Percentiles rank a stretch among this genome's conserved stretches.
Conservation (phyloP, 1,140 invertebrate genomes). For the Brachionus asplanchnoidis region DNA sequence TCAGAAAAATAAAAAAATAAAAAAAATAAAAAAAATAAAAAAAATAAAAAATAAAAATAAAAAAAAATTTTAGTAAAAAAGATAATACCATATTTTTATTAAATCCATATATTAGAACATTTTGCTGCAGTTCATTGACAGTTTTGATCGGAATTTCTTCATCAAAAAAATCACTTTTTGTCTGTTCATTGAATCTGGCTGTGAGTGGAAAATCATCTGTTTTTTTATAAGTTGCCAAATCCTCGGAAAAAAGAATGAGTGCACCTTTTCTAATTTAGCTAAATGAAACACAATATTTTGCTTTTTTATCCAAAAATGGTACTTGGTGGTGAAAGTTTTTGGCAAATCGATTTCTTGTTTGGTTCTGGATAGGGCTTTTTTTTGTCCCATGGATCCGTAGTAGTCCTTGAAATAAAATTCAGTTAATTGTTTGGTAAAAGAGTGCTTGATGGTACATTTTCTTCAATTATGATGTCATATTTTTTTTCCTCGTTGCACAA, state of each 20-base stretch:
- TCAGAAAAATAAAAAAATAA: background rate
- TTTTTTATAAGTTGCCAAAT: background rate
- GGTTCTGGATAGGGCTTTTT: background rate
- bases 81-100: constrained; percentile 1
- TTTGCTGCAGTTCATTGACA: constrained; percentile 1
- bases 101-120: constrained; percentile 10
- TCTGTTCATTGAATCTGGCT: background rate
- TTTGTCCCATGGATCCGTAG: background rate
- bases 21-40: background rate
- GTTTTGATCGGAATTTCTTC: constrained; percentile 4
- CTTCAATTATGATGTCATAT: background rate
- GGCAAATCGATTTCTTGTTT: constrained; percentile 14
- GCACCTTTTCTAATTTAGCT: background rate
- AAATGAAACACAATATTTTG: background rate
- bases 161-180: background rate
- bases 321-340: constrained; percentile 31
- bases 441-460: background rate
- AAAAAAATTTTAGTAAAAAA: background rate
- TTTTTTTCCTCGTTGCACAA: constrained; percentile 15
- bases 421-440: background rate
- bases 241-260: background rate
- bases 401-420: background rate
- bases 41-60: too few relatives aligned
- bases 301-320: too few relatives aligned
- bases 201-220: background rate